These are phyloP conservation scores for Chrysocyon brachyurus DNA, from an alignment of 2,797 vertebrate species.

Conservation along the genomic window DNA sequence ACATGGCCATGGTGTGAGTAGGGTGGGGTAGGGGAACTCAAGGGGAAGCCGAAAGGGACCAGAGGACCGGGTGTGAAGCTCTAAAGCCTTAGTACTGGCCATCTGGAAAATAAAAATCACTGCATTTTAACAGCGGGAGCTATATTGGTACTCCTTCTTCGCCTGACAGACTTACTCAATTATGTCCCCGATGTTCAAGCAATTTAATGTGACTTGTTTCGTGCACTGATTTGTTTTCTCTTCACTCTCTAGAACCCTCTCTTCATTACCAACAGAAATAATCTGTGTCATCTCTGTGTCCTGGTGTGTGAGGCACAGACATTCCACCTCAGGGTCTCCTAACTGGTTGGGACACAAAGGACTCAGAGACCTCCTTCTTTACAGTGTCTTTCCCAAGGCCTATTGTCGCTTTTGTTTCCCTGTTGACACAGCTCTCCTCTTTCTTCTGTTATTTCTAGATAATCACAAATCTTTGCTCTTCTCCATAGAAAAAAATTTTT, in stretches of 20 bases:
- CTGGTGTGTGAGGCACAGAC: background rate
- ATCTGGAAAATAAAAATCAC: background rate
- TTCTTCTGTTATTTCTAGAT: background rate
- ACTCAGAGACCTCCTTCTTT: background rate
- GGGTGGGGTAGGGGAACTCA: background rate
- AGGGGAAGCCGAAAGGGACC: background rate
- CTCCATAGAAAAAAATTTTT: background rate
- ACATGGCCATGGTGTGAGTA: background rate
- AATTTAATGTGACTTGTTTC: background rate
- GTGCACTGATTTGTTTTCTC: background rate
- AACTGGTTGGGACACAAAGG: background rate
- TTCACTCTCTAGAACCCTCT: background rate
- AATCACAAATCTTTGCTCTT: conserved; percentile 23
- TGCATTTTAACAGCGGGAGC: background rate
- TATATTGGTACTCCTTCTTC: background rate
- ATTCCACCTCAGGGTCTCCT: background rate
- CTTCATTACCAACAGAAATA: background rate
- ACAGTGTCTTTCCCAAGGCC: background rate
- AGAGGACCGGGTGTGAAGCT: background rate
- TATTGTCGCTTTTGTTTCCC: background rate
- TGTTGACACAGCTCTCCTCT: background rate
- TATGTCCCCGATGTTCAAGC: background rate
- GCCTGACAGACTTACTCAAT: background rate
- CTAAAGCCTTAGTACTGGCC: background rate
- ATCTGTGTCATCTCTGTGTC: background rate